These are phyloP conservation scores for Diadophis punctatus DNA, from an alignment of 2,113 vertebrate genomes.

Conservation along the genomic window DNA sequence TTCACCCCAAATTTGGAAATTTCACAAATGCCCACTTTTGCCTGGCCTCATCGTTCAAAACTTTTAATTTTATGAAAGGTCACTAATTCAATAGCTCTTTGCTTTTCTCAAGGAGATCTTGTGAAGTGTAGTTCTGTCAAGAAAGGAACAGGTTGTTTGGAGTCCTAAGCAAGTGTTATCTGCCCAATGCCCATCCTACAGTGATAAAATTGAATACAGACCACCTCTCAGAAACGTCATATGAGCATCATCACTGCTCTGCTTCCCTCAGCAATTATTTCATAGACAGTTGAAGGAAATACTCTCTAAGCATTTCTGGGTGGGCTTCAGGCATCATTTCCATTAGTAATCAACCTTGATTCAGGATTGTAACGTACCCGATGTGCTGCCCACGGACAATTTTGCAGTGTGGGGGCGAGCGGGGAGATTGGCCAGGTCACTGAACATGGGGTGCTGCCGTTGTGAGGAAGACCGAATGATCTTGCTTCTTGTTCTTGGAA, in stretches of 20 bases:
- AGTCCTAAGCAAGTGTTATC: neutral
- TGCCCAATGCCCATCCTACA: neutral
- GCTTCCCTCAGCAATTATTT: neutral
- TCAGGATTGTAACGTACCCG: constrained; percentile 53
- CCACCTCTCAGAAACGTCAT: neutral
- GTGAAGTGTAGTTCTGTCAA: neutral
- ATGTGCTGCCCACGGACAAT: constrained; percentile 14
- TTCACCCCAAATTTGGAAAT: neutral
- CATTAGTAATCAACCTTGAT: accelerated
- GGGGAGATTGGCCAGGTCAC: neutral
- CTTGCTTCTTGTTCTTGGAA: constrained; percentile 18
- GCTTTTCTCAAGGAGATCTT: neutral
- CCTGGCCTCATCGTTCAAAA: neutral
- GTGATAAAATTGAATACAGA: neutral
- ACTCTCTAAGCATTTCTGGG: neutral
- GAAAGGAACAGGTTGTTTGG: too few relatives aligned
- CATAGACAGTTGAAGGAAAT: neutral
- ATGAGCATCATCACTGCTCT: neutral
- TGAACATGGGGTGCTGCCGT: neutral
- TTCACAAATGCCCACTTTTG: neutral
- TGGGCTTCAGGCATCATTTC: neutral
- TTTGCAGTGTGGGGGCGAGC: constrained; percentile 54
- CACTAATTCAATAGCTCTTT: neutral
- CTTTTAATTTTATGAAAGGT: neutral
- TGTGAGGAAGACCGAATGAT: neutral